These are phyloP conservation scores for Hyposoter dolosus DNA, from an alignment of 2,888 invertebrate genomes.

Conservation along the genomic window DNA sequence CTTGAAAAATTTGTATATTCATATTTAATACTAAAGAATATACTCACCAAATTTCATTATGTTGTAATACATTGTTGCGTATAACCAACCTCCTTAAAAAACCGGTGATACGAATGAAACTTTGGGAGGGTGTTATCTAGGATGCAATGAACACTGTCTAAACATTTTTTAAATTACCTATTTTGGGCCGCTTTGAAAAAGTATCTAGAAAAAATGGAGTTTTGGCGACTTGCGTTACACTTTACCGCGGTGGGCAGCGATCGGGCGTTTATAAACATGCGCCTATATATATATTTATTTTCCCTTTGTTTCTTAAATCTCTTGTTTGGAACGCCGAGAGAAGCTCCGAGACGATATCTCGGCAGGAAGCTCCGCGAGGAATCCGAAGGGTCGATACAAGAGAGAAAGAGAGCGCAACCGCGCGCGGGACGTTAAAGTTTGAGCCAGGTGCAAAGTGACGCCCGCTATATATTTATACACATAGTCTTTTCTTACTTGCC, in stretches of 20 bases:
- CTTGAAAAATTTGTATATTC: too few species aligned
- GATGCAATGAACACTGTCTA: too few species aligned
- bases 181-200: too few species aligned
- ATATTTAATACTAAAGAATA: too few species aligned
- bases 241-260: constrained; percentile 35
- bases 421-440: constrained; percentile 54
- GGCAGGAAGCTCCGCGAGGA: constrained; percentile 72
- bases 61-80: too few species aligned
- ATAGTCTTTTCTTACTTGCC: constrained; percentile 35
- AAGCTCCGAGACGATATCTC: constrained; percentile 70
- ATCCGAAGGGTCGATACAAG: constrained; percentile 62
- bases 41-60: too few species aligned
- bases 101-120: too few species aligned
- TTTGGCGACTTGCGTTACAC: neutral
- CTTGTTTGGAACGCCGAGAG: constrained; percentile 51
- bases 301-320: neutral
- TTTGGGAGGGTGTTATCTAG: too few species aligned
- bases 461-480: constrained; percentile 41
- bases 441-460: constrained; percentile 82
- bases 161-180: too few species aligned
- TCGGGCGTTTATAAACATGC: constrained; percentile 16
- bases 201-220: too few species aligned
- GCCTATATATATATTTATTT: constrained; percentile 7
- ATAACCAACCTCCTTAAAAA: too few species aligned
- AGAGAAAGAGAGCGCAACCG: constrained; percentile 17